Evolutionary conservation across 2,797 vertebrate species (phyloP), one percentile per base, ranked within the genome.

Genomic region (Pipistrellus pipistrellus): DNA sequence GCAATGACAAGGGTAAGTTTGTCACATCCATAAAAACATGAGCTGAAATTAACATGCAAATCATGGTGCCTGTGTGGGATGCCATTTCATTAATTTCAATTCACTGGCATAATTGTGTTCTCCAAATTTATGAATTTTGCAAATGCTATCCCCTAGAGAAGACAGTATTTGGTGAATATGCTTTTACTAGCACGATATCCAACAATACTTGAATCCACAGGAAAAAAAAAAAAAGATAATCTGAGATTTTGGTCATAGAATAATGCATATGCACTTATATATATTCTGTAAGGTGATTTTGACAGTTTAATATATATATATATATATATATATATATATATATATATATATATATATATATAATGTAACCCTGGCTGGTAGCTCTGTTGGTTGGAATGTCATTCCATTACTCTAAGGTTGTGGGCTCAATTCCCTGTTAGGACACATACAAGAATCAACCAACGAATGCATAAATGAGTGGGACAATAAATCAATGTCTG

Each of bases 31-130:
- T 98, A 98, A 98, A 98, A 97, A 97, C 95, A 98, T 97, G 95
- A 98, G 97, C 85, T 93, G 90, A 98, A 98, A 99, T 99, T 98
- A 98, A 98, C 98, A 98, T 98, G 98, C 98, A 99, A 99, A 99
- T 98, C 97, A 96, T 91, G 78, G 90, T 96, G 96, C 95, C 97
- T 97, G 93, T 96, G 97, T 97, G 90, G 97, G 95, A 97, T 97
- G 95, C 88, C 97, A 98, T 98, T 99, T 98, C 97, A 98, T 99
- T 98, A 96, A 96, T 98, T 98, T 98, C 97, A 97, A 96, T 97
- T 97, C 98, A 98, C 95, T 98, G 98, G 98, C 98, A 98, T 98
- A 98, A 99, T 98, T 98, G 93, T 97, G 38, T 97, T 98, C 98
- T 98, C 97, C 98, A 99, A 98, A 99, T 98, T 98, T 98, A 97